Evolutionary conservation across 2,888 invertebrate genomes (phyloP).

Genomic region (Synergus laeviventris): DNA sequence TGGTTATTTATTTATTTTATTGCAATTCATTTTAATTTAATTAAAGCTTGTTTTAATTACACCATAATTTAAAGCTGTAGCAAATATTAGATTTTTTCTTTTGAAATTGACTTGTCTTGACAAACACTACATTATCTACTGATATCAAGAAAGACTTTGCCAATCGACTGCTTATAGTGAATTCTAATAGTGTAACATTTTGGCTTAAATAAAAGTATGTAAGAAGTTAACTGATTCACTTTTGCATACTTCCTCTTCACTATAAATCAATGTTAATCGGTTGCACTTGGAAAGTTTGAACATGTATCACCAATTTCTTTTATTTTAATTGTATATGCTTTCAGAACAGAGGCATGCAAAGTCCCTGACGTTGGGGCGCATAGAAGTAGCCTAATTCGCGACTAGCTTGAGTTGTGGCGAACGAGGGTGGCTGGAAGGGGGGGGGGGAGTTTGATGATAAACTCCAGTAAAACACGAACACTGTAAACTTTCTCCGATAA

Average conservation of each 20-base stretch:
- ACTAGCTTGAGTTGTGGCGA: slow-evolving; percentile 47
- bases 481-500: slow-evolving; percentile 71
- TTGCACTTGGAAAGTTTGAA: slow-evolving; percentile 22
- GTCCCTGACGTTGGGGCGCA: slow-evolving; percentile 42
- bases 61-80: no score
- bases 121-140: background rate
- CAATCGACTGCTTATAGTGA: no score
- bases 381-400: slow-evolving; percentile 52
- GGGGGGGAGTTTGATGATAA: slow-evolving; percentile 62
- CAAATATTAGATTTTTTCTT: no score
- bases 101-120: background rate
- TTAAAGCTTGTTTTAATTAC: no score
- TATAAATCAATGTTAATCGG: background rate
- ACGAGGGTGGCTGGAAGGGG: slow-evolving; percentile 50
- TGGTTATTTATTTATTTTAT: no score
- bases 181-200: background rate
- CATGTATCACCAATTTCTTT: slow-evolving; percentile 24
- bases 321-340: slow-evolving; percentile 33
- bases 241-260: background rate
- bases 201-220: background rate
- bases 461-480: slow-evolving; percentile 67
- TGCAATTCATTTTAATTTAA: no score
- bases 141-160: background rate
- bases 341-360: slow-evolving; percentile 35
- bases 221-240: background rate